Evolutionary conservation across 2,888 invertebrate species (phyloP), one percentile per base, ranked within the genome.

Genomic region (Nymphalis urticae): DNA sequence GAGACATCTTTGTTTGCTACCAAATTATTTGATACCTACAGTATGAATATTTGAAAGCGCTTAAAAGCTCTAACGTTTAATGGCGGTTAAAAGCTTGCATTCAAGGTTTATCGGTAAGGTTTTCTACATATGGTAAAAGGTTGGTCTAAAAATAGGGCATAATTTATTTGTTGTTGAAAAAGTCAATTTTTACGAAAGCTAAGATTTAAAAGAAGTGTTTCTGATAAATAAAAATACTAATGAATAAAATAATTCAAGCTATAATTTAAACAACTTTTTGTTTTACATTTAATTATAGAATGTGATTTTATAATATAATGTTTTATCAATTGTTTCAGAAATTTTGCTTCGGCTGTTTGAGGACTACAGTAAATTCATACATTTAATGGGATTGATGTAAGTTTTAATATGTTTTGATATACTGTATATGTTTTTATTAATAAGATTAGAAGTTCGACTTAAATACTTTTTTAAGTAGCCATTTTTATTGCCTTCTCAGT

Each of bases 311-410:
- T 42, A 4, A 42, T 51, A 24, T 27, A 24, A 64, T 47, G 27
- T 47, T 54, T 9, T 60, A 54, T 53, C 36, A 1, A 54, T 70
- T 62, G 64, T 73, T 71, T 21, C 71, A 71, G 71, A 60, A 64
- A 13, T 61, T 65, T 66, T 50, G 51, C 42, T 62, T 47, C 64
- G 53, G 63, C 58, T 36, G 56, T 62, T 71, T 64, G 48, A 54
- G 48, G 17, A 19, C 42, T 59, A 48, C 53, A 47, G 27, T 24
- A 60, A 48, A 17, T 42, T 63, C 32, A 61, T 61, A 50, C 51
- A 60, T 68, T 75, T 66, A 61, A 75, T 75, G 75, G 71, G 62
- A 74, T 74, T 72, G 56, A 71, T 71, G 76, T 76, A 69, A 76
- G 76, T 76, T 62, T 42, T 56, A 32, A 13, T 56, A 27, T 56